These are phyloP conservation scores for Typhlichthys eigenmanni DNA, from an alignment of 2,797 vertebrate genomes.

Conservation along the genomic window DNA sequence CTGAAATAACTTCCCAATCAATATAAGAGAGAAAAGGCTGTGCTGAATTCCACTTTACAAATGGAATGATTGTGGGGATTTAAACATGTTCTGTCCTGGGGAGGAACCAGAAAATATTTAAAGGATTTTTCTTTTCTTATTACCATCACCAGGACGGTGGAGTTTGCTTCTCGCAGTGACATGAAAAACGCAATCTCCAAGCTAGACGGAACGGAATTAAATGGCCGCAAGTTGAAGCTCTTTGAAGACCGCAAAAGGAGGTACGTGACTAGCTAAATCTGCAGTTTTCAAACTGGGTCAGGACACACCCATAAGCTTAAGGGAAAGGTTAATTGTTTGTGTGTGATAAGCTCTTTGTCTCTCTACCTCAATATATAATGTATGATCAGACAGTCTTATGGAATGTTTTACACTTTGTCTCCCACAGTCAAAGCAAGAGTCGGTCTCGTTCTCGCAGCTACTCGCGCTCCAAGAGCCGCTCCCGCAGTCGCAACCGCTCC, in stretches of 20 bases:
- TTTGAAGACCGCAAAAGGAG: slow-evolving; percentile 88
- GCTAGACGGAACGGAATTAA: slow-evolving; percentile 88
- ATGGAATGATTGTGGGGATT: no score
- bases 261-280: slow-evolving; percentile 55
- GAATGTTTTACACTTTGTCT: background rate
- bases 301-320: background rate
- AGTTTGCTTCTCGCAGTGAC: slow-evolving; percentile 90
- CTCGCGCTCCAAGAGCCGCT: slow-evolving; percentile 77
- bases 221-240: slow-evolving; percentile 90
- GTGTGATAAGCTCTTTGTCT: background rate
- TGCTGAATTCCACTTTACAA: no score
- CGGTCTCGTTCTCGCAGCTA: slow-evolving; percentile 87
- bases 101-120: background rate
- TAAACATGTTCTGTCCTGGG: no score
- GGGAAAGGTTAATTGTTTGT: background rate
- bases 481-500: slow-evolving; percentile 72
- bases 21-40: no score
- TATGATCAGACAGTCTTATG: background rate
- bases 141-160: slow-evolving; percentile 82
- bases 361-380: no score
- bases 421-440: slow-evolving; percentile 76
- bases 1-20: no score
- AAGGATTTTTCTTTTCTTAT: background rate
- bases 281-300: background rate
- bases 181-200: slow-evolving; percentile 93